Evolutionary conservation across 2,113 vertebrate species (phyloP), one percentile per base, ranked within the genome.

Genomic region (Lampris incognitus): DNA sequence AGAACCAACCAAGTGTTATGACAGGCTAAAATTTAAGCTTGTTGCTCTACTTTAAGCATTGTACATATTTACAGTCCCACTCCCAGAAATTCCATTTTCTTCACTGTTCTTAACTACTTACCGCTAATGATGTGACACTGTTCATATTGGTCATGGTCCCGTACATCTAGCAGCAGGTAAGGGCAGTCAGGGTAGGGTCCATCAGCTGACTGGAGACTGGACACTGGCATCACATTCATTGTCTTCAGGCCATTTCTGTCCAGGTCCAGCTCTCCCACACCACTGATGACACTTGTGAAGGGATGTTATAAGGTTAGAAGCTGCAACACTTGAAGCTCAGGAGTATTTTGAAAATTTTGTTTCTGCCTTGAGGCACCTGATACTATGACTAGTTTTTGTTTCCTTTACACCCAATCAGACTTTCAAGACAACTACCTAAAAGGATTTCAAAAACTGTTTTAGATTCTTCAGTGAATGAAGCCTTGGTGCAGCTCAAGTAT

Each of bases 101-200:
- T 3, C 8, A 1, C 1, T 1, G 42, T 36, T 37, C 2, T 0
- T 0, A 24, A 9, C 5, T 7, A 40, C 85, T 2, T 78, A 99
- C 98, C 97, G 62, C 96, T 96, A 51, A 98, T 85, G 46, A 99
- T 92, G 91, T 97, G 98, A 82, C 97, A 97, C 36, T 93, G 91
- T 50, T 97, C 94, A 1, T 97, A 99, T 0, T 94, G 92, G 0
- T 97, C 97, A 3, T 90, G 84, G 63, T 98, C 97, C 2, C 97
- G 92, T 1, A 98, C 95, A 1, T 99, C 98, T 80, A 99, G 91
- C 76, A 99, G 94, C 88, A 99, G 91, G 92, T 97, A 99, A 37
- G 98, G 98, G 74, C 96, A 98, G 91, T 99, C 95, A 0, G 94
- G 92, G n/a, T 99, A 99, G 0, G 96, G 96, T 6, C 4, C 56